Evolutionary conservation across 2,113 vertebrate genomes (phyloP), one percentile per base, ranked within the genome.

Genomic region (Syrrhaptes paradoxus): DNA sequence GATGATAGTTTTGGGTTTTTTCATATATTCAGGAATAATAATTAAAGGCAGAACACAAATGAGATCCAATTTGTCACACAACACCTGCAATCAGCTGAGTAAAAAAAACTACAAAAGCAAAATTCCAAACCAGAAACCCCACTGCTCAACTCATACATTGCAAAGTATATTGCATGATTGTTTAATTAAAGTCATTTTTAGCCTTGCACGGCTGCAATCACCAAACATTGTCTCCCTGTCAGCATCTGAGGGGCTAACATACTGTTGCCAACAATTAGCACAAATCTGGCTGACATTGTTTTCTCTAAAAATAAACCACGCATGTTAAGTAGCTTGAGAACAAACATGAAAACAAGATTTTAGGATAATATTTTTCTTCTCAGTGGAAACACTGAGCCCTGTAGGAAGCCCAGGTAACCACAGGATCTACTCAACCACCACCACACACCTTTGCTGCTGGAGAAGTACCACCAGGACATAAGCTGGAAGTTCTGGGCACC

Each of bases 181-280:
- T 97, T 97, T 96, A 96, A 96, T 97, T 96, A 90, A 97, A 96
- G 93, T 86, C 77, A 88, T 96, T 96, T 97, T 96, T 94, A 95
- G 96, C 89, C 91, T 90, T 95, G 90, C 94, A 92, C 38, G 81
- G 84, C 91, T 96, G 96, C 95, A 97, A 96, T 97, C 97, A 97
- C 94, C 87, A 95, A 97, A 97, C 93, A 97, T 96, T 97, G 96
- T 97, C 90, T 97, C 96, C 91, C 90, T 95, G 97, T 95, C 97
- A 97, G 95, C 85, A 80, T 96, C 36, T 76, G 93, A 97, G 96
- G 92, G 92, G 94, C 94, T 94, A 95, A 95, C 87, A 82, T 10
- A 95, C 80, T 88, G 85, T 89, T 95, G 96, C 95, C 95, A 96
- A 97, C 96, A 97, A 97, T 97, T 97, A 97, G 96, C 72, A 96